Evolutionary conservation across 2,797 vertebrate genomes (phyloP).

Genomic region (Anniella stebbinsi): DNA sequence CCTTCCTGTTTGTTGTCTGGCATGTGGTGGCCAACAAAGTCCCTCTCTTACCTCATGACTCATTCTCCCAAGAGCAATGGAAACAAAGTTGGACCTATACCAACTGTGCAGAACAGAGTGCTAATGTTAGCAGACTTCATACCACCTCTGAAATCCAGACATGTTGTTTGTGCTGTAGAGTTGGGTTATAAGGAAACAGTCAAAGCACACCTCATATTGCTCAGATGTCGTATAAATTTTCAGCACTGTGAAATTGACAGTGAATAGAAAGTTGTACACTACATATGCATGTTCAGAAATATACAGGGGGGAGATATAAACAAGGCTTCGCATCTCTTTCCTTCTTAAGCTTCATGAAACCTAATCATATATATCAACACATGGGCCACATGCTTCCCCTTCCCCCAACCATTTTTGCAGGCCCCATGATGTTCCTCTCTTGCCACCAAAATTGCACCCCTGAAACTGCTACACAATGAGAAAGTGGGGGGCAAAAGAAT

Average conservation of each 20-base stretch:
- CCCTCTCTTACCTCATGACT: not conserved
- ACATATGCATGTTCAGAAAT: too few relatives aligned
- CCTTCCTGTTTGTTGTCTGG: not conserved
- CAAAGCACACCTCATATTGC: not conserved
- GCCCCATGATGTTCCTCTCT: too few relatives aligned
- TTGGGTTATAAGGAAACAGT: not conserved
- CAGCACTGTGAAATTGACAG: not conserved
- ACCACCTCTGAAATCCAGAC: not conserved
- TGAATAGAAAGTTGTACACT: too few relatives aligned
- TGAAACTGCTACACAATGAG: too few relatives aligned
- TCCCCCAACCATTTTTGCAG: too few relatives aligned
- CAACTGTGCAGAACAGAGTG: not conserved
- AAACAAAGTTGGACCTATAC: not conserved
- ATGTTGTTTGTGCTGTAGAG: too few relatives aligned
- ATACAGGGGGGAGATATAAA: not conserved
- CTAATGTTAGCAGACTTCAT: not conserved
- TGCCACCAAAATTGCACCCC: too few relatives aligned
- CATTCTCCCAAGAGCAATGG: not conserved
- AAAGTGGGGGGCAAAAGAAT: too few relatives aligned
- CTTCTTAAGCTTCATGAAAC: not conserved
- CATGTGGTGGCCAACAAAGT: not conserved
- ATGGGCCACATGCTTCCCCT: too few relatives aligned
- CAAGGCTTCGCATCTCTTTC: not conserved
- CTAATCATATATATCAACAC: not conserved
- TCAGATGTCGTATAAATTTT: not conserved